Evolutionary conservation across 1,140 invertebrate genomes (phyloP).

Genomic region (Musca vetustissima): DNA sequence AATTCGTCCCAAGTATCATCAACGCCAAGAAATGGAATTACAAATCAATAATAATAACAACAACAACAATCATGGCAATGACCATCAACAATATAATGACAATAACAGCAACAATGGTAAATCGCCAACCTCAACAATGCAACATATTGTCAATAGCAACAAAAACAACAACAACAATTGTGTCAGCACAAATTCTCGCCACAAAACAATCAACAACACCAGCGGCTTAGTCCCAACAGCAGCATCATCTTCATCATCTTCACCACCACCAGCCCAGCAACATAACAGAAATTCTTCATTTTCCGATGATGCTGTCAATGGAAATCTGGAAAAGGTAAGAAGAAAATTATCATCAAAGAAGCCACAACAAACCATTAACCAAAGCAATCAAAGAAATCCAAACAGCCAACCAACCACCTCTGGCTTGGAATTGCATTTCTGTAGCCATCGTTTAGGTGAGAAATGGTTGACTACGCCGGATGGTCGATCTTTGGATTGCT

Average conservation of each 20-base stretch:
- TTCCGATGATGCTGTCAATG: constrained; percentile 1
- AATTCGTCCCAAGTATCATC: constrained; percentile 22
- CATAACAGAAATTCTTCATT: background rate
- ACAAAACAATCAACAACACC: background rate
- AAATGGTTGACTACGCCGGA: too few species aligned
- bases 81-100: constrained; percentile 34
- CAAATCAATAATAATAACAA: constrained; percentile 42
- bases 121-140: constrained; percentile 12
- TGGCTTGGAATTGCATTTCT: too few species aligned
- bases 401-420: too few species aligned
- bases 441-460: too few species aligned
- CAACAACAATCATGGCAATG: constrained; percentile 31
- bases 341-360: too few species aligned
- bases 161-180: constrained; percentile 6
- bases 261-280: background rate
- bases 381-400: too few species aligned
- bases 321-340: constrained; percentile 17
- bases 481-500: too few species aligned
- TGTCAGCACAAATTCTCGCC: constrained; percentile 1
- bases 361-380: too few species aligned
- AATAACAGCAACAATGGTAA: constrained; percentile 10
- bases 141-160: constrained; percentile 13
- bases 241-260: background rate
- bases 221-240: constrained; percentile 1
- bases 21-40: constrained; percentile 39